Conservation (phyloP, 1,140 invertebrate species). For the Linepithema humile region DNA sequence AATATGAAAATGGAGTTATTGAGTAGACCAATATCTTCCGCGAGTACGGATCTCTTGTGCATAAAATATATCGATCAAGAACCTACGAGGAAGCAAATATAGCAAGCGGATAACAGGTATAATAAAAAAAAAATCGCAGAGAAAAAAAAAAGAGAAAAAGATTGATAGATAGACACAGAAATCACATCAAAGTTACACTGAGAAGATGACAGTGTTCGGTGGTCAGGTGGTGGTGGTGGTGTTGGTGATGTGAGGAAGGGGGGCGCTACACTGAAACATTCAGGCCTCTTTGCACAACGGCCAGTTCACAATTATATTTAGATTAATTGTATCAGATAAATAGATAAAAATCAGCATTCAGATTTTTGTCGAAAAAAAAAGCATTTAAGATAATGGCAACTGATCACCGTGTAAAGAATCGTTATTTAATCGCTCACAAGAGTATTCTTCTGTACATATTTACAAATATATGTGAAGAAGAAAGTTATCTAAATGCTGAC, state of each 20-base stretch:
- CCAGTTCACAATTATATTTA: constrained; percentile 75
- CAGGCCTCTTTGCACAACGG: constrained; percentile 80
- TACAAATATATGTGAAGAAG: not conserved
- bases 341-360: constrained; percentile 61
- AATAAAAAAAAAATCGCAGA: constrained; percentile 15
- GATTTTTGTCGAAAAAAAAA: constrained; percentile 8
- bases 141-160: constrained; percentile 73
- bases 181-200: constrained; percentile 79
- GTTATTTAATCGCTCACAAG: too few species aligned
- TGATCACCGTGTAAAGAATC: not conserved
- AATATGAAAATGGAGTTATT: not conserved
- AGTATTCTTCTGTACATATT: not conserved
- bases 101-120: constrained; percentile 34
- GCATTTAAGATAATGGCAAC: not conserved
- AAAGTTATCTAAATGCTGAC: constrained; percentile 60
- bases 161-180: constrained; percentile 78
- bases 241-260: constrained; percentile 79
- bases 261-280: constrained; percentile 83
- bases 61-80: constrained; percentile 30
- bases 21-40: constrained; percentile 3
- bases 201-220: constrained; percentile 82
- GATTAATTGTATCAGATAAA: constrained; percentile 67
- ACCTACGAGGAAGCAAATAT: constrained; percentile 33
- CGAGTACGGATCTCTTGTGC: not conserved
- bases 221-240: constrained; percentile 77